Evolutionary conservation across 2,797 vertebrate species (phyloP), one percentile per base, ranked within the genome.

Genomic region (Limosa lapponica): DNA sequence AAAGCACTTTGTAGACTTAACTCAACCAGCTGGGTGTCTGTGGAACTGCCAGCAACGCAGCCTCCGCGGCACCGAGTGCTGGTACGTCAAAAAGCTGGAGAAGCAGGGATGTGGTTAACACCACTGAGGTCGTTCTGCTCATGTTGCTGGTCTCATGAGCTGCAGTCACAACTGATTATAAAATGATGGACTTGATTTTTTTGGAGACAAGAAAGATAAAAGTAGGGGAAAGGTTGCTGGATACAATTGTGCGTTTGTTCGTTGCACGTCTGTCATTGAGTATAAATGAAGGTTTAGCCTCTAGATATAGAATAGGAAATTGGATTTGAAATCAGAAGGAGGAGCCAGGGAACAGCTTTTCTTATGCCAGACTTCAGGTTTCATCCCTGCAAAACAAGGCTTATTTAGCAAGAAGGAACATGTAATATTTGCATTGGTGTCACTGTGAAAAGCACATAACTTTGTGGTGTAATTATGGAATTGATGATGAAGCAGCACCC

Each of bases 71-170:
- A 5, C 52, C 1, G 65, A 11, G 37, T 0, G 9, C 5, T 19
- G 39, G 16, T 24, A 41, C 0, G 0, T 17, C 2, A 4, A 41
- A 79, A 44, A 36, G 28, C 43, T 67, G 27, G 75, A 18, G 20
- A 19, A 13, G 66, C 8, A 22, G 52, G 28, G 65, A 14, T 25
- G 58, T 2, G 3, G 19, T 11, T 41, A 27, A 49, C 46, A 37
- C 51, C 30, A 22, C 57, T 22, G 51, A 30, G 16, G 41, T 52
- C 11, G 0, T 70, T 66, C 58, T 79, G 55, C 36, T 95, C 6
- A 0, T 5, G 15, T 11, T 64, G 57, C 39, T 71, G 13, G 1
- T 64, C 79, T 52, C 43, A 2, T 4, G 32, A 87, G 6, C 74
- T 92, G 78, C 30, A 52, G 57, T 57, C 64, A 22, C 74, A 51